phyloP scores from a whole-genome alignment of 2,113 vertebrate genomes.

The Sceloporus undulatus region DNA sequence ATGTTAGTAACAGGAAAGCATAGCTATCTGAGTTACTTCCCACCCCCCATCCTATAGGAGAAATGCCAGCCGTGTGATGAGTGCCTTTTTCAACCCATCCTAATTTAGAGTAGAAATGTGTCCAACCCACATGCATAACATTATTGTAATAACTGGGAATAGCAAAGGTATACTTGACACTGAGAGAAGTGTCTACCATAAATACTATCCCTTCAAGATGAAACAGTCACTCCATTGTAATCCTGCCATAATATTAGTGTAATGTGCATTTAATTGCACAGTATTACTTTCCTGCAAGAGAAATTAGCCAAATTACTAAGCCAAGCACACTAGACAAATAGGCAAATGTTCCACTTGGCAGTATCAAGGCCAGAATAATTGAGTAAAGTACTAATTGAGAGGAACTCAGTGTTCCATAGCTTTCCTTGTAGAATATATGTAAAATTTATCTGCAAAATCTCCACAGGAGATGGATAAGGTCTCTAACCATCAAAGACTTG shows the following conservation, averaged over 20 bases:
- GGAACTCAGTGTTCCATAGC: neutral
- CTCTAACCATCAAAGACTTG: no score
- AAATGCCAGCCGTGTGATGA: no score
- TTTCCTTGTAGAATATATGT: neutral
- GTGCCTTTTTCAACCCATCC: no score
- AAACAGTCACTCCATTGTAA: constrained; percentile 14
- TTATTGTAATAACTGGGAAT: no score
- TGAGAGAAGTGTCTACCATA: no score
- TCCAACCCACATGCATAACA: no score
- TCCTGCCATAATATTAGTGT: neutral
- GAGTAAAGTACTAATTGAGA: constrained; percentile 2
- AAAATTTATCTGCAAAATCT: neutral
- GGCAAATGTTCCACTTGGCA: neutral
- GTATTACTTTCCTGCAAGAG: neutral
- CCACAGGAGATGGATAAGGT: neutral
- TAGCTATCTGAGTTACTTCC: no score
- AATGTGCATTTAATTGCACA: neutral
- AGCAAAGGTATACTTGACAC: no score
- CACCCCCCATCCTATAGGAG: no score
- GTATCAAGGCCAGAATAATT: neutral
- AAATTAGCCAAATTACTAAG: neutral
- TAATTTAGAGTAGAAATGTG: no score
- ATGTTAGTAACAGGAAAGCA: no score
- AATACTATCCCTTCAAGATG: constrained; percentile 8
- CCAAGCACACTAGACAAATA: constrained; percentile 13